Base-by-base conservation (phyloP, 1,140 invertebrate species). In the Leptinotarsa defecta region DNA sequence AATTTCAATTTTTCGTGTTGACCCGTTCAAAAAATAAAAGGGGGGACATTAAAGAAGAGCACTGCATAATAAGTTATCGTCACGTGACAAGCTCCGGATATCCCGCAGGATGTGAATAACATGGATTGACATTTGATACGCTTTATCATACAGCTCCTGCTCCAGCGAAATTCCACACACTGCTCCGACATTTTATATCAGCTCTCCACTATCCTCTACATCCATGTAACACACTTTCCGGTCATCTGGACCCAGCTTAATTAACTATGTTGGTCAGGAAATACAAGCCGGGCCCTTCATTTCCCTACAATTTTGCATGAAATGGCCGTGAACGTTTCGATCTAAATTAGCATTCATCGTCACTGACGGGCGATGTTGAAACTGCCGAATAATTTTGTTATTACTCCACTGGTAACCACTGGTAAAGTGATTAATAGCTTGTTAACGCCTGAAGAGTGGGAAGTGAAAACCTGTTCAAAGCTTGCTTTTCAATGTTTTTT, bases 221-320 rank as follows among this genome's bases (percentile, higher is more conserved):
- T 57, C 52, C 4, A 17, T 13, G 52, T 57, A 19, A 19, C 34
- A 19, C 3, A 57, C 6, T 57, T 57, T 57, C 52, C 52, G n/a
- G 17, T 57, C 4, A 17, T 17, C 52, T 17, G 13, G 52, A 57
- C 13, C 17, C 15, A 15, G 52, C n/a, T n/a, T 57, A 57, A 57
- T 57, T 57, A 57, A 57, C 52, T 57, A 43, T 43, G 15, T 57
- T 57, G 52, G 15, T 57, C 15, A 4, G n/a, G 15, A 57, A 34
- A 17, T 57, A 57, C 52, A 57, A 17, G 52, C n/a, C 52, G 52
- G 52, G 5, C 52, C 8, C 52, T 57, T 57, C 52, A 57, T 57
- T 57, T 57, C 52, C 52, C 52, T 19, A 57, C n/a, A 57, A 57
- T 57, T 57, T 57, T 19, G 52, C 52, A 57, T 57, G 52, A 17